Evolutionary conservation across 2,797 vertebrate genomes (phyloP), one percentile per base, ranked within the genome.

Genomic region (Craterocephalus amniculus): DNA sequence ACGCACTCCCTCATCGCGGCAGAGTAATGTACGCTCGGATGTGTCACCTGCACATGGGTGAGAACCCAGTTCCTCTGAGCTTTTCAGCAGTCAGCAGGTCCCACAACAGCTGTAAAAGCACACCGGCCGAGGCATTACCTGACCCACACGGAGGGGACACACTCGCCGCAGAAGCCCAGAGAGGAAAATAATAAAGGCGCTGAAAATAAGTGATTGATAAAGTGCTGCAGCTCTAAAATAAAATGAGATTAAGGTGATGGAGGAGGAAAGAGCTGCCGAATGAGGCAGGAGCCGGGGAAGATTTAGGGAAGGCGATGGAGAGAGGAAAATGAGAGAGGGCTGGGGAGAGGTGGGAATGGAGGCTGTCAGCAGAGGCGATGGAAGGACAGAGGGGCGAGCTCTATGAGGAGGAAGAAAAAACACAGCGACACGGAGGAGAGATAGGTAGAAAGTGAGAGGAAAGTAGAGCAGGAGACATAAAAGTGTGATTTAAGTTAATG

Each of bases 401-500:
- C 57, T 70, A 76, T 22, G 73, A 63, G 76, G 40, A 38, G 58
- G 60, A 69, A 78, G 69, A 49, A 49, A 82, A 78, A 77, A 64
- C 48, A 31, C 32, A 76, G 69, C 13, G 18, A 51, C 71, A 60
- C 1, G 43, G 62, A 70, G 72, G 82, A 82, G 58, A 64, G 74
- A 82, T 60, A 34, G 84, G 75, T 49, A 40, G 79, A 76, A 75
- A 81, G 27, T 65, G 65, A 63, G 65, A 27, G 67, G 77, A 80
- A 81, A 87, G 84, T 80, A 63, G 72, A 80, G 75, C 13, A 55
- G 78, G 67, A 81, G 85, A 86, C 84, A 89, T 86, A 89, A 88
- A 90, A 92, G 83, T 89, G 90, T 91, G 92, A 93, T 93, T 90
- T 88, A 89, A 90, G 87, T 89, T 91, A 91, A 92, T 91, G 87